A percentile compares a stretch with the other conserved stretches of the same genome.
Evolutionary conservation across 2,113 vertebrate genomes (phyloP).

Genomic region (Hippocampus zosterae): DNA sequence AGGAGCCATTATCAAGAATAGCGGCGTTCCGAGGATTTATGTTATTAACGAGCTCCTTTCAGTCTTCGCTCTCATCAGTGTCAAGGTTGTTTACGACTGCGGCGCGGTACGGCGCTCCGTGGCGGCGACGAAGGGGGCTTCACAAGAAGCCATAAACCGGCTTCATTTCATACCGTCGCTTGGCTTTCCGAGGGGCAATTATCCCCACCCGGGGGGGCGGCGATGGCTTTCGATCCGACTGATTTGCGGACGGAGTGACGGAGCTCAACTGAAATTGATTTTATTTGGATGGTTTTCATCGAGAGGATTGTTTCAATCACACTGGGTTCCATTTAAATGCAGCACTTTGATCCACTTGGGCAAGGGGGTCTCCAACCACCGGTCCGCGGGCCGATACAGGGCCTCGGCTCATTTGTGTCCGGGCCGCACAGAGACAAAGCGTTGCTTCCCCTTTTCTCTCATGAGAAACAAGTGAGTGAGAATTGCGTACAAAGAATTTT

Average conservation of each 20-base stretch:
- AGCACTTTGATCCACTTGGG: too few species aligned
- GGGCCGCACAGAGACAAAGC: background rate
- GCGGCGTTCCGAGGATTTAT: constrained; percentile 46
- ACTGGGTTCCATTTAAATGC: background rate
- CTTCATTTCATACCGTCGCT: background rate
- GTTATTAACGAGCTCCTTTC: constrained; percentile 35
- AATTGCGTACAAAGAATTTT: background rate
- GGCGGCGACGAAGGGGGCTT: constrained; percentile 2
- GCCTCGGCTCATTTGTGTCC: too few species aligned
- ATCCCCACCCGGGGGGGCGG: constrained; percentile 31
- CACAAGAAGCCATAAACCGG: constrained; percentile 31
- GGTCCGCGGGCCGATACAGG: too few species aligned
- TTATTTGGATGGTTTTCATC: background rate
- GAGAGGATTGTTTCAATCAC: background rate
- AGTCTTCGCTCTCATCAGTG: constrained; percentile 26
- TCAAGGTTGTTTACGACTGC: constrained; percentile 41
- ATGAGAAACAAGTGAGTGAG: background rate
- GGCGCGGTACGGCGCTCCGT: constrained; percentile 4
- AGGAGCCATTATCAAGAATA: constrained; percentile 55
- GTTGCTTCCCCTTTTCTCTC: background rate
- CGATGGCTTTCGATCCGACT: constrained; percentile 35
- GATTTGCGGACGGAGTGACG: background rate
- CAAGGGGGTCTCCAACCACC: too few species aligned
- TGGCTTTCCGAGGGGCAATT: constrained; percentile 11
- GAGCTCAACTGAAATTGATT: background rate